A percentile compares a stretch with the other conserved stretches of the same genome.
Evolutionary conservation across 2,797 vertebrate genomes (phyloP).

Genomic region (Silurus lanzhouensis): DNA sequence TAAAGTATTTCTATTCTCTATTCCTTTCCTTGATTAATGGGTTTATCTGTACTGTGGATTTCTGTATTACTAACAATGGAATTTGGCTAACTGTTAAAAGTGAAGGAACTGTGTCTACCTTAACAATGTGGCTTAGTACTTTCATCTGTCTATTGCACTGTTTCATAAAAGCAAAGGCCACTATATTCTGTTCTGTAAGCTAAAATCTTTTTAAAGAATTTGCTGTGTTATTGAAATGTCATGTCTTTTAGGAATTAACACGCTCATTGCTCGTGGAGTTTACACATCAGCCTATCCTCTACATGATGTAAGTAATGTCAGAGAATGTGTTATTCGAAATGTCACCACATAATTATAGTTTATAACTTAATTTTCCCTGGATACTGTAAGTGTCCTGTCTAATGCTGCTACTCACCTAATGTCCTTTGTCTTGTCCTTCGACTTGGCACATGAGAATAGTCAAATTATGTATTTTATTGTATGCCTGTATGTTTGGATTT

Average conservation of each 20-base stretch:
- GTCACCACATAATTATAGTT: not conserved
- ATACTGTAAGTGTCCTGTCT: not conserved
- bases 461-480: not conserved
- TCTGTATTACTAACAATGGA: not conserved
- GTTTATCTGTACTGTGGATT: not conserved
- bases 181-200: not conserved
- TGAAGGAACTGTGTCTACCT: not conserved
- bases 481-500: not conserved
- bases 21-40: not conserved
- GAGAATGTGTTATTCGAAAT: not conserved
- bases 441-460: not conserved
- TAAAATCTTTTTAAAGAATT: not conserved
- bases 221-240: constrained; percentile 7
- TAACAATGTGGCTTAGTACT: not conserved
- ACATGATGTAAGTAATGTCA: constrained; percentile 87
- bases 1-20: not conserved
- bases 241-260: constrained; percentile 85
- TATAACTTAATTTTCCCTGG: not conserved
- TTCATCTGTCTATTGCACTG: not conserved
- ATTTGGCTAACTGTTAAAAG: not conserved
- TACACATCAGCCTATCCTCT: constrained; percentile 89
- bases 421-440: not conserved
- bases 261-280: constrained; percentile 86
- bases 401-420: not conserved
- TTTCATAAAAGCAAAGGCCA: not conserved